Evolutionary conservation across 1,140 invertebrate species (phyloP).

Genomic region (Sitophilus oryzae): DNA sequence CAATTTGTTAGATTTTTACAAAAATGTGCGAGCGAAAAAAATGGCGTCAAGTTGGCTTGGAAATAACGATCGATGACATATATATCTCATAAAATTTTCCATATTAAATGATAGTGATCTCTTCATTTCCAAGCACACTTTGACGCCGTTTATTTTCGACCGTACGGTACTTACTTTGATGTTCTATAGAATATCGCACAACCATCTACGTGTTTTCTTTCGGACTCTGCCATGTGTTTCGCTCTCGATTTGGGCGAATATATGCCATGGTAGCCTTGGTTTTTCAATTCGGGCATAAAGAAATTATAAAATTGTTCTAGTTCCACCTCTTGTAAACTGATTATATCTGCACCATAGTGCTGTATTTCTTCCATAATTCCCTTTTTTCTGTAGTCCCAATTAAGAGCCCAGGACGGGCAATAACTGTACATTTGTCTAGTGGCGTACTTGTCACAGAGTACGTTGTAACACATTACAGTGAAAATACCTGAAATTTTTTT

Average conservation of each 20-base stretch:
- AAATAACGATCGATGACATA: too few species aligned
- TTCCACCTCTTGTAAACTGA: conserved; percentile 97
- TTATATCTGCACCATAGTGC: conserved; percentile 96
- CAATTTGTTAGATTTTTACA: too few species aligned
- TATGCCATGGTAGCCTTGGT: conserved; percentile 94
- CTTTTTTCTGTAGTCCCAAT: conserved; percentile 98
- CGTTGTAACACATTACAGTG: conserved; percentile 99
- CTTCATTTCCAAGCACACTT: background rate
- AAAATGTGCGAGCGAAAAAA: too few species aligned
- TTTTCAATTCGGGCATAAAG: conserved; percentile 90
- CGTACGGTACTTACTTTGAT: conserved; percentile 77
- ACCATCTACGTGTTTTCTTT: conserved; percentile 96
- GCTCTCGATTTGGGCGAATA: conserved; percentile 98
- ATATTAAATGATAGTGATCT: too few species aligned
- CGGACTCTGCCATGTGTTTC: conserved; percentile 95
- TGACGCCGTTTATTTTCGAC: too few species aligned
- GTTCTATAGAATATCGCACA: conserved; percentile 97
- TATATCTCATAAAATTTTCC: background rate
- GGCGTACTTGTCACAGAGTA: conserved; percentile 98
- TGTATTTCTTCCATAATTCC: conserved; percentile 95
- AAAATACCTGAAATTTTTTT: conserved; percentile 86
- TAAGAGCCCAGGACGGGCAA: conserved; percentile 93
- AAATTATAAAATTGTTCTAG: conserved; percentile 98
- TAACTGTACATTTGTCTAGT: conserved; percentile 97
- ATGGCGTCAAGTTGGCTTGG: too few species aligned